These are phyloP conservation scores for Lycodopsis pacificus DNA, from an alignment of 2,797 vertebrate genomes.

Conservation along the genomic window DNA sequence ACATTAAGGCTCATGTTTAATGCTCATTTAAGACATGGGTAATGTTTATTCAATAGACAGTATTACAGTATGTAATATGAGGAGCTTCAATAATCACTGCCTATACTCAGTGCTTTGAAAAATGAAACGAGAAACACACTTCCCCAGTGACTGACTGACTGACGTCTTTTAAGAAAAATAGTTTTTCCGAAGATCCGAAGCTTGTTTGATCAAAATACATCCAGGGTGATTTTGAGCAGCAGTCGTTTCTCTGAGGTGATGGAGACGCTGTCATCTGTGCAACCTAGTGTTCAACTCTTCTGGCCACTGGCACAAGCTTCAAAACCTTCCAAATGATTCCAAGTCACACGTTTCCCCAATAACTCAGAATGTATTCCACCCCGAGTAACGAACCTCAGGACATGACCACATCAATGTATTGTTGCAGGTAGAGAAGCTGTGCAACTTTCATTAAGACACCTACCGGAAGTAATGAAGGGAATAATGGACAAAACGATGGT, in stretches of 20 bases:
- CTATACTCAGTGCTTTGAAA: not conserved
- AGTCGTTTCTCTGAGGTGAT: slow-evolving; percentile 21
- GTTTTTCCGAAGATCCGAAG: not conserved
- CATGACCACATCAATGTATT: not conserved
- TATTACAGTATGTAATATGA: slow-evolving; percentile 27
- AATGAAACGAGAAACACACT: not conserved
- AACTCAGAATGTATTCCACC: not conserved
- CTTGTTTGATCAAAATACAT: slow-evolving; percentile 2
- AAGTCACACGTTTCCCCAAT: not conserved
- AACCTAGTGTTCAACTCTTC: not conserved
- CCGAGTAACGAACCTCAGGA: not conserved
- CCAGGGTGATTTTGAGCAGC: not conserved
- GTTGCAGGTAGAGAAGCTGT: not conserved
- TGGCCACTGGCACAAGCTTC: not conserved
- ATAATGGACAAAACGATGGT: slow-evolving; percentile 13
- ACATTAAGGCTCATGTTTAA: slow-evolving; percentile 69
- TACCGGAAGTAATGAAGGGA: slow-evolving; percentile 18
- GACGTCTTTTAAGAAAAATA: not conserved
- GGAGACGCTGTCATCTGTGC: slow-evolving; percentile 6
- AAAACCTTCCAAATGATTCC: not conserved
- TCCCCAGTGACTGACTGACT: not conserved
- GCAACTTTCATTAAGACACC: slow-evolving; percentile 2
- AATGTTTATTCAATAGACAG: slow-evolving; percentile 51
- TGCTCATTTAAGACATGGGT: slow-evolving; percentile 58
- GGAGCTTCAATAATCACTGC: not conserved